A percentile compares a stretch with the other conserved stretches of the same genome.
phyloP scores from a whole-genome alignment of 2,888 invertebrate genomes.

The Nectonema munidae region DNA sequence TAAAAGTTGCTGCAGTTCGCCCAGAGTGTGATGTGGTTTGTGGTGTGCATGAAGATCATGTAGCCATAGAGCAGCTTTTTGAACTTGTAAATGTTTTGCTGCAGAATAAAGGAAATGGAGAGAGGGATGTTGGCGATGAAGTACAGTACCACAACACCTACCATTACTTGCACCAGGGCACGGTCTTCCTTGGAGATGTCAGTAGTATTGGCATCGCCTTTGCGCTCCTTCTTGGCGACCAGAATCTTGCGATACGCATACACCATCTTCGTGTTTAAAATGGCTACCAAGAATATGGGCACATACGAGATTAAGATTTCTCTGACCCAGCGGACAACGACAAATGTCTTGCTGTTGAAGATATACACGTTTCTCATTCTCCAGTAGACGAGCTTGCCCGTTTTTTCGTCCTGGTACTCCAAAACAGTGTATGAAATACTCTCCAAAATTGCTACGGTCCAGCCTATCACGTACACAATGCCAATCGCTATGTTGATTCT shows the following conservation, averaged over 20 bases:
- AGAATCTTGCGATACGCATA: background rate
- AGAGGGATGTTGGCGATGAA: conserved; percentile 8
- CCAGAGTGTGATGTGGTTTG: background rate
- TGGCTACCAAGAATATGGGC: conserved; percentile 1
- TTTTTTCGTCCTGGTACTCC: no score
- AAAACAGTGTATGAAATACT: background rate
- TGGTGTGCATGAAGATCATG: background rate
- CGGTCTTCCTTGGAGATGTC: background rate
- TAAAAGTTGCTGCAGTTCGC: conserved; percentile 11
- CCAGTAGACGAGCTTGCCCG: no score
- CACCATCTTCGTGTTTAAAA: background rate
- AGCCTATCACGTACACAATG: background rate
- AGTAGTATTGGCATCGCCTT: no score
- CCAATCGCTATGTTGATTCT: background rate
- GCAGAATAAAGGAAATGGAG: background rate
- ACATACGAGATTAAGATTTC: background rate
- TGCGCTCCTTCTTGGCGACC: conserved; percentile 2
- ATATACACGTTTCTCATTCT: background rate
- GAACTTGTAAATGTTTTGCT: background rate
- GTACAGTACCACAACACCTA: conserved; percentile 1
- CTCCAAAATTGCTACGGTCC: background rate
- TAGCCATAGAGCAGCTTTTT: background rate
- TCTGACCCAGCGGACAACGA: background rate
- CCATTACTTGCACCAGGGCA: background rate
- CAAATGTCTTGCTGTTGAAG: background rate